Evolutionary conservation across 2,113 vertebrate genomes (phyloP).

Genomic region (Morone saxatilis): DNA sequence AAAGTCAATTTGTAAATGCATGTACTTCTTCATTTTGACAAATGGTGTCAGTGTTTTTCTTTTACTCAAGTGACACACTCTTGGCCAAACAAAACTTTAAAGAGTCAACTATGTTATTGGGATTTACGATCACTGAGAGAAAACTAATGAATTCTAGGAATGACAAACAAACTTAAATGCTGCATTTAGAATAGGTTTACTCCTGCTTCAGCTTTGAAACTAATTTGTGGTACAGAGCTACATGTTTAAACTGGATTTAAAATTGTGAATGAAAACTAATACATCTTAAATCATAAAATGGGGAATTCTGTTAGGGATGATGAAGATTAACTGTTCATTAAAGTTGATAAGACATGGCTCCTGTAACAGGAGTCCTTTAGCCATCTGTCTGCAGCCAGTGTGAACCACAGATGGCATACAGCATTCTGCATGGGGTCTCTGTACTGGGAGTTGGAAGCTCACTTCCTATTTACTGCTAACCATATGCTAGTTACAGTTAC

Average conservation of each 20-base stretch:
- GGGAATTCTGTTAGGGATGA: neutral
- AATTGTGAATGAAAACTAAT: neutral
- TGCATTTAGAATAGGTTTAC: neutral
- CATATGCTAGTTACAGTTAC: constrained; percentile 50
- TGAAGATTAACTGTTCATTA: constrained; percentile 57
- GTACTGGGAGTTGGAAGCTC: constrained; percentile 55
- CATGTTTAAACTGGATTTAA: neutral
- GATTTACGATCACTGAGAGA: neutral
- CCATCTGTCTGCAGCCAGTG: constrained; percentile 73
- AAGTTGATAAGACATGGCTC: constrained; percentile 60
- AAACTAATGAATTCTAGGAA: neutral
- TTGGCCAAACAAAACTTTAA: constrained; percentile 3
- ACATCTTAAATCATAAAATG: constrained; percentile 9
- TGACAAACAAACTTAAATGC: neutral
- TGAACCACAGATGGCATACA: constrained; percentile 75
- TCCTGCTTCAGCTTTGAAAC: neutral
- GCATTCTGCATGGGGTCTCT: constrained; percentile 65
- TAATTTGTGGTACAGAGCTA: neutral
- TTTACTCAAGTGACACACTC: constrained; percentile 17
- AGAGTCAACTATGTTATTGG: neutral
- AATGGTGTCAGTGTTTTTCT: constrained; percentile 76
- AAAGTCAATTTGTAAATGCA: neutral
- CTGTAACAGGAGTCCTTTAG: constrained; percentile 72
- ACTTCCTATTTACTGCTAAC: constrained; percentile 59
- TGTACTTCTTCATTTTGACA: constrained; percentile 73